These are phyloP conservation scores for Stichodactyla helianthus DNA, from an alignment of 64 coral and sea anemone species.

Conservation along the genomic window DNA sequence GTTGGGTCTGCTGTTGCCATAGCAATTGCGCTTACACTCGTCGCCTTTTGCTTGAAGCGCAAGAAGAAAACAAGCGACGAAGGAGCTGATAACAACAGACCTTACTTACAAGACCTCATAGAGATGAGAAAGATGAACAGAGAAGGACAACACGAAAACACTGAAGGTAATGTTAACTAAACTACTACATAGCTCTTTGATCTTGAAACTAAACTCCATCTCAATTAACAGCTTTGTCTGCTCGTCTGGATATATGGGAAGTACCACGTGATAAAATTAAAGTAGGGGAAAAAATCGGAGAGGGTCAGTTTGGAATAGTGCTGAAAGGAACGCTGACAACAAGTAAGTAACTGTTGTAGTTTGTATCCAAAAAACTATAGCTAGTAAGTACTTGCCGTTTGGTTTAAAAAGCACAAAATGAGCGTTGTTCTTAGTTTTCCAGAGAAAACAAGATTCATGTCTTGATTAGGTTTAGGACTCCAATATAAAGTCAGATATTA, in stretches of 20 bases:
- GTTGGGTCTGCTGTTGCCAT: slow-evolving; percentile 10
- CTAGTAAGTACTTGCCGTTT: too few species aligned
- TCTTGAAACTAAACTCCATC: background rate
- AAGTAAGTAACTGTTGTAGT: slow-evolving; percentile 16
- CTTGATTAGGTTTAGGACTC: too few species aligned
- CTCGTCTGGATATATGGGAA: slow-evolving; percentile 61
- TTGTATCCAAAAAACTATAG: too few species aligned
- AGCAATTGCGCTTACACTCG: background rate
- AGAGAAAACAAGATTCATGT: too few species aligned
- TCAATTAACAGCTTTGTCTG: background rate
- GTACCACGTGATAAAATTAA: slow-evolving; percentile 55
- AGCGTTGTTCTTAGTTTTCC: too few species aligned
- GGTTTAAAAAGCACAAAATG: too few species aligned
- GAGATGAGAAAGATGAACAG: background rate
- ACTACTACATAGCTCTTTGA: background rate
- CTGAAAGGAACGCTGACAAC: slow-evolving; percentile 64
- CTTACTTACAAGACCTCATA: background rate
- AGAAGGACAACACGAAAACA: background rate
- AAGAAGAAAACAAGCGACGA: background rate
- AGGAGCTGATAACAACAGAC: background rate
- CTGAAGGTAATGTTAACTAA: background rate
- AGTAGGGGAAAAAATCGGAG: slow-evolving; percentile 54
- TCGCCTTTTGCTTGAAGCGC: background rate
- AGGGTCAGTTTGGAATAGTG: slow-evolving; percentile 84
- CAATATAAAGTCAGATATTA: too few species aligned